phyloP scores from a whole-genome alignment of 2,113 vertebrate species.

The Sminthopsis crassicaudata region DNA sequence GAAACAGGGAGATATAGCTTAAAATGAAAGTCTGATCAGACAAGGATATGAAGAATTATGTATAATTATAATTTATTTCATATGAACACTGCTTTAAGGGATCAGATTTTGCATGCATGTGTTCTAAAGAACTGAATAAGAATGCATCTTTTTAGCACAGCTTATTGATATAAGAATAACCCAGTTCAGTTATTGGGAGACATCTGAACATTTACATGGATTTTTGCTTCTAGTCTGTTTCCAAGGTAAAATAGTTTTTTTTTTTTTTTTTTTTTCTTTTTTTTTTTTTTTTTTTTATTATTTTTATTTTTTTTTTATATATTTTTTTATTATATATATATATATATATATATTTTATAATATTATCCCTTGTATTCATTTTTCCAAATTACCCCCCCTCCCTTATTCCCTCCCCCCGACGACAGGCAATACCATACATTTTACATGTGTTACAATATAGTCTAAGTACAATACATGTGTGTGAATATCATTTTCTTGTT shows the following conservation, averaged over 20 bases:
- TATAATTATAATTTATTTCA: slow-evolving; percentile 13
- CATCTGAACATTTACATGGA: not conserved
- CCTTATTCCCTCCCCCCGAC: no score
- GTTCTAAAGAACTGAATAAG: slow-evolving; percentile 8
- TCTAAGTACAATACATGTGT: no score
- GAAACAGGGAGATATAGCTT: not conserved
- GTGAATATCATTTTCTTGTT: no score
- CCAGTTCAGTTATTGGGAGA: not conserved
- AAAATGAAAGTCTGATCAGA: slow-evolving; percentile 32
- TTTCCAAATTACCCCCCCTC: no score
- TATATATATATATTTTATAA: no score
- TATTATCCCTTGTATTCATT: no score
- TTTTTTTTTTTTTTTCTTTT: no score
- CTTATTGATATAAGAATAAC: not conserved
- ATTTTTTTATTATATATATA: no score
- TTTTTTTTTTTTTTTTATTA: no score
- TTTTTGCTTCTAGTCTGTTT: not conserved
- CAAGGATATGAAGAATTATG: not conserved
- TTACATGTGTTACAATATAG: no score
- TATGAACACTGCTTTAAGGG: not conserved
- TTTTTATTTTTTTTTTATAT: no score
- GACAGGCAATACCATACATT: no score
- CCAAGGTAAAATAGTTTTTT: not conserved
- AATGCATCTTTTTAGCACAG: not conserved
- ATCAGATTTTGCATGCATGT: not conserved